Base-by-base conservation (phyloP, 1,140 invertebrate genomes). In the Zaprionus inermis region DNA sequence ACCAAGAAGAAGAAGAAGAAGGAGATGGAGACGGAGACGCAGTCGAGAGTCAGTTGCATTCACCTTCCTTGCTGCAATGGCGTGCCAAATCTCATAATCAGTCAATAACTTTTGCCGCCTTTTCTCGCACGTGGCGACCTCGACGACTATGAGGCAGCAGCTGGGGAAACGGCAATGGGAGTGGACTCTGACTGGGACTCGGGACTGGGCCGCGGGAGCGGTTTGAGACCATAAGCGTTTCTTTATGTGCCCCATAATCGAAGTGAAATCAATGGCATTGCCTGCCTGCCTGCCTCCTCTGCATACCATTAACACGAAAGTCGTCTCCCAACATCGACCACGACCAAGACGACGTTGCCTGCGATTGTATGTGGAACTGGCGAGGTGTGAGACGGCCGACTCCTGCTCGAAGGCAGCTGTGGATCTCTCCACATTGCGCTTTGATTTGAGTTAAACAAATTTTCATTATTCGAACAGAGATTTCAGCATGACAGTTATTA, bases 401-500 rank as follows among this genome's bases (percentile, higher is more conserved):
- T 24, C 36, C 56, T 20, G 24, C 4, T 0, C 14, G 38, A 16
- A 9, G 36, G 34, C 20, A n/a, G 22, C 36, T 58, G 36, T 36
- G 20, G 5, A 59, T 18, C 18, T 57, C 55, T 58, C 16, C 18
- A 2, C 22, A 22, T n/a, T 41, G 22, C 56, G 63, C 80, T 89
- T 89, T 84, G 80, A 89, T 89, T 90, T 82, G 71, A 73, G 84
- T 89, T 90, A 81, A 89, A 81, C 85, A 89, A 89, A 89, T 89
- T 89, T 89, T 89, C 36, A 56, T 84, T 89, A 84, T 84, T 89
- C 84, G 79, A 70, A 77, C 78, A 90, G 88, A 90, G 24, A 28
- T 90, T 90, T 86, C 75, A 86, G 75, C 88, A 83, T 90, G 88
- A 90, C 88, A 90, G 88, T 90, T 90, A 90, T 90, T 90, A 90